phyloP scores from a whole-genome alignment of 2,113 vertebrate genomes.

The Larimichthys crocea region DNA sequence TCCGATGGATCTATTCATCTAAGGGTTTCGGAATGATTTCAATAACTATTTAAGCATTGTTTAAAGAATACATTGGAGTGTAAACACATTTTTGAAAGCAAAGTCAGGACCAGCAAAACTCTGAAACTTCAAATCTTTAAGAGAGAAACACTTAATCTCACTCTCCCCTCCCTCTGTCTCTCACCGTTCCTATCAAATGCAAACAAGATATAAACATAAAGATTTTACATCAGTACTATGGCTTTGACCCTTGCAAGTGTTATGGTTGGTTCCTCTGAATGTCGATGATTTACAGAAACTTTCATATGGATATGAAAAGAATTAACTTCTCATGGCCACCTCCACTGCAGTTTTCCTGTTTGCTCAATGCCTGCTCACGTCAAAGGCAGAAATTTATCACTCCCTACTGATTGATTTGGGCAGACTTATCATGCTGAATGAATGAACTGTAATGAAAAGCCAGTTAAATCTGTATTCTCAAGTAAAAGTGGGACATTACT shows the following conservation, averaged over 20 bases:
- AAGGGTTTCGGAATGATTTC: constrained; percentile 34
- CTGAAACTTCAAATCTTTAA: neutral
- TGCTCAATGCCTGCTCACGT: too few species aligned
- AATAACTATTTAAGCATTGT: constrained; percentile 33
- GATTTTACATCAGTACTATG: neutral
- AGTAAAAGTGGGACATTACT: too few species aligned
- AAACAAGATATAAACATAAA: neutral
- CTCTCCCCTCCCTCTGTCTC: neutral
- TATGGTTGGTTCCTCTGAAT: neutral
- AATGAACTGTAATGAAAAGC: too few species aligned
- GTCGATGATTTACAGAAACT: neutral
- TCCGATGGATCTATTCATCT: constrained; percentile 41
- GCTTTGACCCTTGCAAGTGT: neutral
- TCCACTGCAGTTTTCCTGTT: neutral
- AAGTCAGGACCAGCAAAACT: neutral
- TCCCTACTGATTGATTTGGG: neutral
- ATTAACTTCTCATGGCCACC: neutral
- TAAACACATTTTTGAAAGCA: constrained; percentile 1
- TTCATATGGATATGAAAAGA: too few species aligned
- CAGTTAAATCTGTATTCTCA: too few species aligned
- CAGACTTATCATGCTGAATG: too few species aligned
- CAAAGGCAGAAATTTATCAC: neutral
- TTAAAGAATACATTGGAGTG: constrained; percentile 4
- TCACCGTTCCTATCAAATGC: neutral
- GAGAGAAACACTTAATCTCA: neutral